phyloP scores from a whole-genome alignment of 53 echinoderm and acorn worm genomes.

The Zoroaster sp. region DNA sequence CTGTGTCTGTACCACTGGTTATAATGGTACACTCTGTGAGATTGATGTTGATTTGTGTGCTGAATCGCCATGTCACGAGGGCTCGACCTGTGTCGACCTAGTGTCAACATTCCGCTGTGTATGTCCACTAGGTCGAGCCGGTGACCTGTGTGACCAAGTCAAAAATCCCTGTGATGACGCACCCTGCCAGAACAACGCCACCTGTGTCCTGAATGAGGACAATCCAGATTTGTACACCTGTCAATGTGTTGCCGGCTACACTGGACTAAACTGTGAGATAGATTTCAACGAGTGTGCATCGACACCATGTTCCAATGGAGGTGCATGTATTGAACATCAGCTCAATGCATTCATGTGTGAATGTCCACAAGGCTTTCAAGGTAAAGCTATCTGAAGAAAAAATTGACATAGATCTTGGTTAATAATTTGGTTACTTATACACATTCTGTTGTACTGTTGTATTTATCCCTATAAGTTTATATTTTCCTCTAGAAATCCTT shows the following conservation, averaged over 20 bases:
- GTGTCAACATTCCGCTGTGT: neutral
- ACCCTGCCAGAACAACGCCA: neutral
- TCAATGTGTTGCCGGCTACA: neutral
- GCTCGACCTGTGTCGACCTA: neutral
- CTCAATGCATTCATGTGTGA: constrained; percentile 14
- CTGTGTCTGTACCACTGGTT: constrained; percentile 1
- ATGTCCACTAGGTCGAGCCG: neutral
- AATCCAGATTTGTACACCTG: neutral
- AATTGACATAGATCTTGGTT: no score
- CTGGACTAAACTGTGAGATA: constrained; percentile 62
- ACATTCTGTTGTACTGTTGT: no score
- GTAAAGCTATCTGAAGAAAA: no score
- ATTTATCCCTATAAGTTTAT: no score
- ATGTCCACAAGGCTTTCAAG: constrained; percentile 10
- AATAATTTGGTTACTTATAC: no score
- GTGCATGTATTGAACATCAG: neutral
- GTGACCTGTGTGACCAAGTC: neutral
- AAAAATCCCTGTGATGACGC: neutral
- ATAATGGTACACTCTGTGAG: constrained; percentile 3
- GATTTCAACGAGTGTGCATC: constrained; percentile 33
- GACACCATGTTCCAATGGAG: constrained; percentile 9
- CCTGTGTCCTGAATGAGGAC: neutral
- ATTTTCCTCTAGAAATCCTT: no score
- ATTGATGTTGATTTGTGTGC: neutral
- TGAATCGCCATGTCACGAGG: neutral